Conservation (phyloP, 2,888 invertebrate genomes). For the Lissocephala sabroskyi region DNA sequence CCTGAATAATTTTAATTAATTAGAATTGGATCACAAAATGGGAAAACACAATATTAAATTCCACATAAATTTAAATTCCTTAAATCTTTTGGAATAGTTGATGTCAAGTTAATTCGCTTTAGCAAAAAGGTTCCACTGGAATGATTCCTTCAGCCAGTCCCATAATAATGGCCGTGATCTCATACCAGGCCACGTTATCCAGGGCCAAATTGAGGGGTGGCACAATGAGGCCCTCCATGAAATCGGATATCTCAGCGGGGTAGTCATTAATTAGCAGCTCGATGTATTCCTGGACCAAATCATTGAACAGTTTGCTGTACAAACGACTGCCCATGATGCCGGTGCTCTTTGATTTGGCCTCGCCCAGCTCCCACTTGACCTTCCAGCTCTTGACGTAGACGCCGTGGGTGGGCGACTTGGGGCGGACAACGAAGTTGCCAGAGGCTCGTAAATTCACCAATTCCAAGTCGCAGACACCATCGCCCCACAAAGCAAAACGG, state of each 20-base stretch:
- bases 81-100: not conserved
- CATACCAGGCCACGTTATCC: conserved; percentile 42
- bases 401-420: conserved; percentile 29
- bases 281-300: conserved; percentile 48
- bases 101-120: too few relatives aligned
- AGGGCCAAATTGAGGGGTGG: conserved; percentile 39
- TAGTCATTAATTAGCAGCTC: conserved; percentile 51
- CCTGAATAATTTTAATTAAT: too few relatives aligned
- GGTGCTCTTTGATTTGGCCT: conserved; percentile 43
- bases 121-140: conserved; percentile 50
- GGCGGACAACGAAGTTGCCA: conserved; percentile 57
- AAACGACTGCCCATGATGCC: conserved; percentile 46
- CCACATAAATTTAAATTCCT: not conserved
- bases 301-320: conserved; percentile 44
- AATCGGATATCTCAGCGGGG: conserved; percentile 38
- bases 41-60: too few relatives aligned
- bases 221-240: conserved; percentile 43
- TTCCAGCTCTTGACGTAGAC: conserved; percentile 46
- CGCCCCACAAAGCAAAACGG: conserved; percentile 34
- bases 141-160: conserved; percentile 44
- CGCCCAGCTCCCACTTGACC: conserved; percentile 41
- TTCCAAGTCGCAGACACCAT: conserved; percentile 46
- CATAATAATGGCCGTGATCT: conserved; percentile 46
- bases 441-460: conserved; percentile 43
- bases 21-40: too few relatives aligned